phyloP scores from a whole-genome alignment of 2,113 vertebrate genomes.

The Salminus brasiliensis region DNA sequence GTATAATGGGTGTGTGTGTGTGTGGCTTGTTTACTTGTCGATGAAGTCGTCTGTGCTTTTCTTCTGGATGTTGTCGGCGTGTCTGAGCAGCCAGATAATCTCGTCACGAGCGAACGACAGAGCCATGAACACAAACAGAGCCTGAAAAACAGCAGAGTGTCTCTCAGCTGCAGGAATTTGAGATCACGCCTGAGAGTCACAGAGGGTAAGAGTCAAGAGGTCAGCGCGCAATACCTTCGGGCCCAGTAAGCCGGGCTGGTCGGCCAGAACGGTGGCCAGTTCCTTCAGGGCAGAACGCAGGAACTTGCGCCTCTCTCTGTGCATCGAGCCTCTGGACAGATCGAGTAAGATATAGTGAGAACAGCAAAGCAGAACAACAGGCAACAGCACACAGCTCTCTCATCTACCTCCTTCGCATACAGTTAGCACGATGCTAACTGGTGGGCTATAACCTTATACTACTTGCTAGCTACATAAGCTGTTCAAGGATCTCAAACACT shows the following conservation, averaged over 20 bases:
- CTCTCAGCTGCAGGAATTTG: neutral
- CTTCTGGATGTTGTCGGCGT: slow-evolving; percentile 99
- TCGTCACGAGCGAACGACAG: slow-evolving; percentile 97
- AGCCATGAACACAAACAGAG: slow-evolving; percentile 98
- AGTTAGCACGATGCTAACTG: too few relatives aligned
- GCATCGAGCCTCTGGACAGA: slow-evolving; percentile 89
- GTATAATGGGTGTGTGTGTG: neutral
- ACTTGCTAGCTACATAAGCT: too few relatives aligned
- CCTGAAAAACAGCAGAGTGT: slow-evolving; percentile 70
- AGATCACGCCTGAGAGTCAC: neutral
- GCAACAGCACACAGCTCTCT: too few relatives aligned
- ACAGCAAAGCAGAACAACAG: neutral
- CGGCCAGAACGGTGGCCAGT: slow-evolving; percentile 93
- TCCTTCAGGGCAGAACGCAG: slow-evolving; percentile 96
- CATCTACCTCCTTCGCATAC: too few relatives aligned
- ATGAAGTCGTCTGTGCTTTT: slow-evolving; percentile 99
- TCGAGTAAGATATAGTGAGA: neutral
- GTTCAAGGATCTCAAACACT: too few relatives aligned
- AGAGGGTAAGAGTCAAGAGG: neutral
- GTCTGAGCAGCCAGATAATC: slow-evolving; percentile 98
- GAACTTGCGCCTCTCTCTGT: slow-evolving; percentile 96
- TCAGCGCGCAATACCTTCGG: slow-evolving; percentile 84
- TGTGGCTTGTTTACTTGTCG: slow-evolving; percentile 84
- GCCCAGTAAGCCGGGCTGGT: slow-evolving; percentile 93
- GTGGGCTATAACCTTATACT: too few relatives aligned